phyloP scores from a whole-genome alignment of 2,797 vertebrate genomes.

The Chrysocyon brachyurus region DNA sequence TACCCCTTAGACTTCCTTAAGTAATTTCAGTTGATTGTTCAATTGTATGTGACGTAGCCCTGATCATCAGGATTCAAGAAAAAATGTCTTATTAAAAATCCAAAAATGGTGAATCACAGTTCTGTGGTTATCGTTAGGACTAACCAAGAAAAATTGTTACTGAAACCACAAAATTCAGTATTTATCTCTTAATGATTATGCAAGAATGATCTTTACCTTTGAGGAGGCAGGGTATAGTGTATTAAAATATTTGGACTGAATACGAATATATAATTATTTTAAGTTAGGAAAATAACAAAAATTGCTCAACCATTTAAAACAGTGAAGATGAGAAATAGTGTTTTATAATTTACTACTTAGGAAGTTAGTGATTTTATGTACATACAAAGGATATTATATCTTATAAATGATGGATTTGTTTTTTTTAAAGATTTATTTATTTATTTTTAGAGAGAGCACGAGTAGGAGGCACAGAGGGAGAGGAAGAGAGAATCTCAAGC shows the following conservation, averaged over 20 bases:
- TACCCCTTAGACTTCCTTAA: neutral
- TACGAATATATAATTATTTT: constrained; percentile 51
- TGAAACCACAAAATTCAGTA: neutral
- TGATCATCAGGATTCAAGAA: neutral
- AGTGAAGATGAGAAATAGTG: constrained; percentile 48
- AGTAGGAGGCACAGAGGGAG: neutral
- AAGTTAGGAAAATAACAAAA: constrained; percentile 42
- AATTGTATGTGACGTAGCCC: neutral
- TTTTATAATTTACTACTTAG: constrained; percentile 25
- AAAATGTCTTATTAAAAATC: neutral
- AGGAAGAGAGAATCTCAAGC: neutral
- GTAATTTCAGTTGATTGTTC: neutral
- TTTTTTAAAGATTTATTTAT: neutral
- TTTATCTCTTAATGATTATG: constrained; percentile 47
- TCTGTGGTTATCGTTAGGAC: neutral
- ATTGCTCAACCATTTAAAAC: constrained; percentile 35
- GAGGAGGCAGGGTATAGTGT: neutral
- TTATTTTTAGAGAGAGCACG: neutral
- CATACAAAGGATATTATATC: neutral
- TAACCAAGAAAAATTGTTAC: constrained; percentile 12
- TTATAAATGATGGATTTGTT: constrained; percentile 41
- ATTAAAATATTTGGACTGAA: constrained; percentile 25
- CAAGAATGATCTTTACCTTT: constrained; percentile 34
- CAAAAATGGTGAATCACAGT: neutral
- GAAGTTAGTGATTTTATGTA: constrained; percentile 28